Percentiles rank a stretch among this genome's conserved stretches.
These are phyloP conservation scores for Accipiter virgatus DNA, from an alignment of 2,113 vertebrate species.

Conservation along the genomic window DNA sequence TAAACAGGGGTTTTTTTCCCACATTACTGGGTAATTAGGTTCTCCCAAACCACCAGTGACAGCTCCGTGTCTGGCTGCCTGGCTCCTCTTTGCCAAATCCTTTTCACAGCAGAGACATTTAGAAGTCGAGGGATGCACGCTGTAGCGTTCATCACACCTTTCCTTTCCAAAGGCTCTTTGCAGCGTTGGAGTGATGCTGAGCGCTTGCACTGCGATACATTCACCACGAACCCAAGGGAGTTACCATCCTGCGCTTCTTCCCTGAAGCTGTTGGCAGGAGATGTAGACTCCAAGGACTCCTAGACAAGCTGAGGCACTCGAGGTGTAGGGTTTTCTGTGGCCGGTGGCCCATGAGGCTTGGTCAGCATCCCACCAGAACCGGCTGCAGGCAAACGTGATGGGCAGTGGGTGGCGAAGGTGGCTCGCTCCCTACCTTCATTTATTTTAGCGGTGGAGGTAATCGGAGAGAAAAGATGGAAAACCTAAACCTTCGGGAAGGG, in stretches of 20 bases:
- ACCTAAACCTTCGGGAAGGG: not conserved
- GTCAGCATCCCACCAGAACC: slow-evolving; percentile 57
- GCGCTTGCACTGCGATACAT: not conserved
- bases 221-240: slow-evolving; percentile 46
- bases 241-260: not conserved
- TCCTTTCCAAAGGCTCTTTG: slow-evolving; percentile 11
- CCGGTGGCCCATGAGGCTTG: not conserved
- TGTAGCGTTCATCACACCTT: slow-evolving; percentile 50
- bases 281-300: not conserved
- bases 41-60: not conserved
- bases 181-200: not conserved
- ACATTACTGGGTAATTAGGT: not conserved
- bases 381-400: not conserved
- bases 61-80: not conserved
- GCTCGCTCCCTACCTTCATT: not conserved
- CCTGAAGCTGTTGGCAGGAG: not conserved
- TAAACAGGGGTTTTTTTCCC: not conserved
- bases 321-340: not conserved
- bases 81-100: not conserved
- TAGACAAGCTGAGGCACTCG: not conserved
- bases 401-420: not conserved
- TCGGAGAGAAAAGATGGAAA: not conserved
- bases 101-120: not conserved
- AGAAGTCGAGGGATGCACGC: not conserved
- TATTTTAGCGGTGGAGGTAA: not conserved